A percentile compares a stretch with the other conserved stretches of the same genome.
These are phyloP conservation scores for Lepidurus apus DNA, from an alignment of 1,140 invertebrate species.

Conservation along the genomic window DNA sequence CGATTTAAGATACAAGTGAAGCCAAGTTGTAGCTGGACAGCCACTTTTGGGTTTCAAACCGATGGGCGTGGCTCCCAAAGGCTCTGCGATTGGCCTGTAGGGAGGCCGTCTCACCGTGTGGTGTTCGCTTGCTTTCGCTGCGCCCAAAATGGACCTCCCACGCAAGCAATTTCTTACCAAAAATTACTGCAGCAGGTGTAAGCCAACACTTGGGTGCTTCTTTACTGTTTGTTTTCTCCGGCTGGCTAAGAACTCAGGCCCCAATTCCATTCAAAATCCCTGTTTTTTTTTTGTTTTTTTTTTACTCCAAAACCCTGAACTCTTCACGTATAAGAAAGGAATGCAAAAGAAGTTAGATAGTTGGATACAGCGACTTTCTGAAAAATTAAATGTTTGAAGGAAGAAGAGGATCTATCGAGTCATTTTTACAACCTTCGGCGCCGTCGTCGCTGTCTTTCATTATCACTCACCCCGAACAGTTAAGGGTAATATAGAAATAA, in stretches of 20 bases:
- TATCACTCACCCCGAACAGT: background rate
- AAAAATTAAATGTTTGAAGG: background rate
- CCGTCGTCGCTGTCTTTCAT: conserved; percentile 20
- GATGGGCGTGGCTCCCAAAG: background rate
- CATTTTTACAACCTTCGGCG: conserved; percentile 1
- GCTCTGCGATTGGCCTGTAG: background rate
- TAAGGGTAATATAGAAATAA: conserved; percentile 5
- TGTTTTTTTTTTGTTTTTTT: too few relatives aligned
- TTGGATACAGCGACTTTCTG: too few relatives aligned
- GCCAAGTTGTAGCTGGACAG: background rate
- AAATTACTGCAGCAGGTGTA: background rate
- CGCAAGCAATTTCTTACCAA: conserved; percentile 1
- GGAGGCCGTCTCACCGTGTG: background rate
- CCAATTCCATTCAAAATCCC: background rate
- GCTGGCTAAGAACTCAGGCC: background rate
- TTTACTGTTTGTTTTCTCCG: background rate
- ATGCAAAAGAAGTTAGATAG: too few relatives aligned
- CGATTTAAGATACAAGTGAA: conserved; percentile 7
- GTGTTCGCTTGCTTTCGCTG: background rate
- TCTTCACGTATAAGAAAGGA: too few relatives aligned
- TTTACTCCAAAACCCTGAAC: too few relatives aligned
- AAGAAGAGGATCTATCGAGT: background rate
- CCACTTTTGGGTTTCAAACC: background rate
- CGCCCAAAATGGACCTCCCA: background rate
- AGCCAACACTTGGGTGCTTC: background rate